Percentiles rank a stretch among this genome's conserved stretches.
phyloP scores from a whole-genome alignment of 1,140 invertebrate species.

The Drosophila lini region DNA sequence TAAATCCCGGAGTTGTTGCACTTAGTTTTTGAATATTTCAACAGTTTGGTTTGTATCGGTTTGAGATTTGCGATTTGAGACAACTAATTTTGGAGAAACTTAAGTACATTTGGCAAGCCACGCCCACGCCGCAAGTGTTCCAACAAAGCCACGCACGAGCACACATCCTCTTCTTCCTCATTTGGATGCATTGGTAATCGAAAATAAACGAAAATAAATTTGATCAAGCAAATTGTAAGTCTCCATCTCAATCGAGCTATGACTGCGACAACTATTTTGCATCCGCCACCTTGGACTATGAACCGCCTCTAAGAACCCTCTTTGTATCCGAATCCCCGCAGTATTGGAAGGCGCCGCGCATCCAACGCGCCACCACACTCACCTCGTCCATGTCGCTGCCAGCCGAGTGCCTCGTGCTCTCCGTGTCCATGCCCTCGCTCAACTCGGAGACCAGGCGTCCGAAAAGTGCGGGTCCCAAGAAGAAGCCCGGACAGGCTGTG shows the following conservation, averaged over 20 bases:
- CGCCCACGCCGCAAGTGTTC: conserved; percentile 67
- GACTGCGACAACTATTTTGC: conserved; percentile 41
- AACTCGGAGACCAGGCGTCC: conserved; percentile 77
- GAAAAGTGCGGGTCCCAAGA: conserved; percentile 81
- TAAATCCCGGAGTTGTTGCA: conserved; percentile 58
- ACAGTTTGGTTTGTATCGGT: conserved; percentile 39
- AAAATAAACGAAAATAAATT: conserved; percentile 50
- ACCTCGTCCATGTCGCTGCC: conserved; percentile 84
- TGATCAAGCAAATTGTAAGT: conserved; percentile 76
- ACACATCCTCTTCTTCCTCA: conserved; percentile 69
- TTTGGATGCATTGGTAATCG: conserved; percentile 78
- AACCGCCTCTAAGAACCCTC: conserved; percentile 1
- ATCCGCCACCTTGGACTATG: not conserved
- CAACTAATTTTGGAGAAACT: conserved; percentile 52
- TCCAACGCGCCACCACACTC: conserved; percentile 79
- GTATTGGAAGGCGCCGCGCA: conserved; percentile 81
- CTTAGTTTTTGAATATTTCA: conserved; percentile 51
- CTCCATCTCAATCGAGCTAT: conserved; percentile 62
- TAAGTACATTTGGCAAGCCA: conserved; percentile 50
- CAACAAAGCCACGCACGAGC: conserved; percentile 63
- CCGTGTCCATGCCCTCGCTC: conserved; percentile 82
- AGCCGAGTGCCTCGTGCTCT: conserved; percentile 82
- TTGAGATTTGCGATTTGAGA: conserved; percentile 30
- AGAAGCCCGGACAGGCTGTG: conserved; percentile 74
- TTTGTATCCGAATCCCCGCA: conserved; percentile 42